Evolutionary conservation across 2,888 invertebrate species (phyloP), one percentile per base, ranked within the genome.

Genomic region (Apoda limacodes): DNA sequence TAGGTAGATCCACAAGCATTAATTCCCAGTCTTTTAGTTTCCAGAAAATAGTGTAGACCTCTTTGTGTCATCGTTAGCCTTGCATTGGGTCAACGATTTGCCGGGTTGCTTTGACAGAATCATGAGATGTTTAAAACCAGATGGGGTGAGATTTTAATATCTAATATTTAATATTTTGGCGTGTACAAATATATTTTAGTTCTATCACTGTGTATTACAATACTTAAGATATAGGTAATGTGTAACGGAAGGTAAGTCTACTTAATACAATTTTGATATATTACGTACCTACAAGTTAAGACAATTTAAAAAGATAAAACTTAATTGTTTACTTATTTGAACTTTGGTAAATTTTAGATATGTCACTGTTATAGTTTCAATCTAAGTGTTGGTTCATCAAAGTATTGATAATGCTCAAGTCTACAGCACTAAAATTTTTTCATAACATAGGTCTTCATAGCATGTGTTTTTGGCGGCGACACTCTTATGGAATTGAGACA

Each of bases 31-130:
- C 17, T 43, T 56, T 29, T 44, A 80, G 80, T 63, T 80, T 36
- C 72, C 76, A 36, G 69, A 69, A 0, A 52, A 71, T 43, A 92
- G 90, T 13, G 63, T 98, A 13, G 98, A 99, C 64, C 69, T 98
- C 28, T 83, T 97, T 3, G 85, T 98, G 12, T 95, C 95, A 15
- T 94, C 92, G 36, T 67, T 93, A 9, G 90, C 89, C 38, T 75
- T 98, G 22, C 99, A 99, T 59, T 99, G 99, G 98, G 95, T 98
- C 0, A 99, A 99, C 61, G 91, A 98, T 69, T 80, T 99, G n/a
- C 98, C 98, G 0, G 90, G 91, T 3, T 88, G 89, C 36, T 90
- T 93, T 45, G 82, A 82, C 38, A 78, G 78, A 51, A 83, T 91
- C 47, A 84, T 90, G 50, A 75, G 70, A 6, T 84, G 87, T 34